These are phyloP conservation scores for Sylvia atricapilla DNA, from an alignment of 2,113 vertebrate species.

Conservation along the genomic window DNA sequence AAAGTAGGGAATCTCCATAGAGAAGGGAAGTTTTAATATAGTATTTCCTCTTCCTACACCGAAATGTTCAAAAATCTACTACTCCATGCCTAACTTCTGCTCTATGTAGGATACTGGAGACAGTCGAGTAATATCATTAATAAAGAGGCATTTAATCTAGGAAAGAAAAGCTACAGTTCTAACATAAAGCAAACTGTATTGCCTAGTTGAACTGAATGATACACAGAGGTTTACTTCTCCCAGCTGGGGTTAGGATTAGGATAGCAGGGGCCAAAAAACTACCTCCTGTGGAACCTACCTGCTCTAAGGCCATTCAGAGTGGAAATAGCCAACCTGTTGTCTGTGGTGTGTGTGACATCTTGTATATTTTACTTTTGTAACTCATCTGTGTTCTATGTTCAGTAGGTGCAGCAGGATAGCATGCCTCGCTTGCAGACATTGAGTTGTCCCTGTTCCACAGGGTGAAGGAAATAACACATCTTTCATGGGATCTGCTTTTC, in stretches of 20 bases:
- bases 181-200: background rate
- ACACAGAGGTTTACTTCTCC: background rate
- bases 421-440: rapidly evolving
- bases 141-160: background rate
- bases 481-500: background rate
- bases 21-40: background rate
- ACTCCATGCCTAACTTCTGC: background rate
- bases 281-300: background rate
- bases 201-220: background rate
- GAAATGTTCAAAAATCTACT: background rate
- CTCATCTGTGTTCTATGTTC: background rate
- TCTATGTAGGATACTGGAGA: background rate
- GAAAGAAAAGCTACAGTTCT: background rate
- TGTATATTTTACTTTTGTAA: background rate
- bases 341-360: background rate
- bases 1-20: background rate
- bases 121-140: background rate
- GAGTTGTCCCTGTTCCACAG: background rate
- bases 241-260: background rate
- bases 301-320: background rate
- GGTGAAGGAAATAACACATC: background rate
- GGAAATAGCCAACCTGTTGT: rapidly evolving
- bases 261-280: background rate
- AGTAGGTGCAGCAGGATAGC: background rate
- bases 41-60: background rate